Base-by-base conservation (phyloP, 1,140 invertebrate genomes). In the Drosophila sucinea region DNA sequence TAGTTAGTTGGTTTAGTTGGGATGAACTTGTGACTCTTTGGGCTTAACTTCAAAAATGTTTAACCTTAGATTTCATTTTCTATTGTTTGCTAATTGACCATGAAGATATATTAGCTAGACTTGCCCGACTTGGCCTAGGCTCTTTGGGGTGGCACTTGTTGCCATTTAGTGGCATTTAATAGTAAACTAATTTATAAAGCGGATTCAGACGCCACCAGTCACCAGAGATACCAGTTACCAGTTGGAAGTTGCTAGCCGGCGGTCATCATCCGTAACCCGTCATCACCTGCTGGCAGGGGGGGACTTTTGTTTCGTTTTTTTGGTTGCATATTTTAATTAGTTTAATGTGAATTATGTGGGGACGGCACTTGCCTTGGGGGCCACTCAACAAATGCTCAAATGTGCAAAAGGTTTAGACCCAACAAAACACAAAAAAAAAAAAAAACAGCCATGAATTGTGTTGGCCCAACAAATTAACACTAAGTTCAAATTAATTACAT, bases 91-190 rank as follows among this genome's bases (percentile, higher is more conserved):
- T 87, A 87, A 87, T 87, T 87, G 83, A 82, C 83, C 83, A 79
- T 87, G 83, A 87, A 89, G 70, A 70, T 75, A 66, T 40, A 72
- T 63, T 72, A 57, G 64, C n/a, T 25, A 54, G 60, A 51, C 77
- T 60, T 38, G 33, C 33, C 41, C 30, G 33, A 33, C 27, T 69
- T 44, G 54, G 47, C 55, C 29, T 47, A 35, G 23, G 66, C 44
- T 27, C 44, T 77, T 70, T 83, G 79, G 82, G 83, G 79, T 79
- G 82, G 82, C 75, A 86, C 83, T 77, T 73, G 79, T 87, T 83
- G 83, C 73, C 84, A 89, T 83, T 87, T 87, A 89, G 84, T 74
- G 86, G 70, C 60, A 76, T 84, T 83, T 87, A 89, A 89, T 87
- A 77, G 80, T 70, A 73, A 87, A 77, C 79, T 77, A 87, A 89